Base-by-base conservation (phyloP, 2,113 vertebrate genomes). In the Athene noctua region DNA sequence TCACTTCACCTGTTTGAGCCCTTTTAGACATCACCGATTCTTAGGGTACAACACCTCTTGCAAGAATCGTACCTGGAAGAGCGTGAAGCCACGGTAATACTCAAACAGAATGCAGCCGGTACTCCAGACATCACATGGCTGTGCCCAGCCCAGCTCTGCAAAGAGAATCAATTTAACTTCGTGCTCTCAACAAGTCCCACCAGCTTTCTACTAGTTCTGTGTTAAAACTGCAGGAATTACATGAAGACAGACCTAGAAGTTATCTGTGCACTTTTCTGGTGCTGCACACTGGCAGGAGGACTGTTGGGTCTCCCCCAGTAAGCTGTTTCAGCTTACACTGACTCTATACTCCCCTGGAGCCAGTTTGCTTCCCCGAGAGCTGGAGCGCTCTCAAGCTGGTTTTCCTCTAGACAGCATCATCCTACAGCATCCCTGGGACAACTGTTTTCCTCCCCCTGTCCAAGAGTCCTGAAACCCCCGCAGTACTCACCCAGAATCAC, bases 41-140 rank as follows among this genome's bases (percentile, higher is more conserved):
- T 8, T 6, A 52, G 36, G 36, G 40, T 22, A 13, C 18, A 8
- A 5, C 3, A 11, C 23, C 22, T 51, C 51, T 26, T 8, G 23
- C 51, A 14, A 18, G 23, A 49, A 13, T 30, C 36, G 0, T 90
- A 98, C 98, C 98, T 98, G 98, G 84, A 98, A 98, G 79, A 98
- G 98, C 0, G 98, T 98, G 97, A 98, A 98, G 93, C 98, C 98
- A 0, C 98, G 98, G 90, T 98, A 98, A 67, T 98, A 98, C 80
- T 98, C 98, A 0, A 98, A 98, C 29, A 98, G 97, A 58, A 98
- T 98, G 96, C 98, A 98, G 70, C 98, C 98, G 0, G 98, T 98
- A 54, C 98, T 98, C 98, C 98, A 98, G 51, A 98, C 98, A 2
- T 98, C 98, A 2, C 98, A 98, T 0, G 98, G 98, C 93, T 98